Evolutionary conservation across 2,888 invertebrate species (phyloP), one percentile per base, ranked within the genome.

Genomic region (Lasioglossum pauxillum): DNA sequence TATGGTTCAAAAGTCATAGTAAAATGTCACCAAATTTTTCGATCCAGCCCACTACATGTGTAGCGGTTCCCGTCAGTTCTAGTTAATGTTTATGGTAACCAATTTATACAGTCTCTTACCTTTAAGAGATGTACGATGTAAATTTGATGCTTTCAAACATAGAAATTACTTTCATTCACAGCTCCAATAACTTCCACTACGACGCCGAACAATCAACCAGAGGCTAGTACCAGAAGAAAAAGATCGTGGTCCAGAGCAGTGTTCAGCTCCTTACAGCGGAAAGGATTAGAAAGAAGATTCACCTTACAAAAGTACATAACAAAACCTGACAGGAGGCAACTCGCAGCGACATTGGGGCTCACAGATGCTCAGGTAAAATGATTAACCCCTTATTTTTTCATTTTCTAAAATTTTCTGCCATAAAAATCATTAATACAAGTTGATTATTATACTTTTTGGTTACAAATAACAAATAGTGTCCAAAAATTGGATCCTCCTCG

Each of bases 251-350:
- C 99, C 0, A 96, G 99, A 77, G 99, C 99, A 0, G 99, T 99
- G 0, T 99, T 99, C 95, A 99, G 98, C 93, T 98, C 98, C 94
- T 96, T 99, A 5, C 99, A 99, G 94, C 95, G 99, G n/a, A 99
- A 99, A 94, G 99, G 99, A 0, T 95, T 99, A 80, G 99, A 99
- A 95, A 97, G 98, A 90, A 96, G 99, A 91, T 99, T 99, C 95
- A 98, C 98, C 93, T 97, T 99, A 89, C 99, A 99, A 95, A 99
- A 99, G 95, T 99, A 99, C 94, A 99, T 99, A 87, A 99, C 99
- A 0, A 99, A 99, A 95, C 99, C 99, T 0, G 99, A 99, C 93
- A 96, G 99, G 94, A 96, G 99, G 91, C 98, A 99, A 95, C 95
- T 99, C 85, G 99, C 99, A 0, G 98, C 98, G 7, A 98, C 98